phyloP scores from a whole-genome alignment of 2,113 vertebrate species.

The Cynocephalus volans region DNA sequence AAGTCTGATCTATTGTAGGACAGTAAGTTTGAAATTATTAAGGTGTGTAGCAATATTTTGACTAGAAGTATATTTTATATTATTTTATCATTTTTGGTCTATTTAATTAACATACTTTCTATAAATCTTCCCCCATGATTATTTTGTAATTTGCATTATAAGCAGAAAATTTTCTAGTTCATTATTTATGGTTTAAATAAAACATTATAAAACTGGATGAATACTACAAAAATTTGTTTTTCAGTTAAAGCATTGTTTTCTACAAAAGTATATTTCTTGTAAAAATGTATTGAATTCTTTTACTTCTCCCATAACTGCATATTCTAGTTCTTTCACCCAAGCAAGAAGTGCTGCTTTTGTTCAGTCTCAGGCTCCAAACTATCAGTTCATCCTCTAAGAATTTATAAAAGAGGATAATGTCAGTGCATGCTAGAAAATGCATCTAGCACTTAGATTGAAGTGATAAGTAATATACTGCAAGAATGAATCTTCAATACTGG shows the following conservation, averaged over 20 bases:
- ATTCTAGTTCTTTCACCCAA: neutral
- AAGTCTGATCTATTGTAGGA: neutral
- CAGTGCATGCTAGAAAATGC: neutral
- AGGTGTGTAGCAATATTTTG: neutral
- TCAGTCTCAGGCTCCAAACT: slow-evolving; percentile 3
- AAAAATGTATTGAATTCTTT: neutral
- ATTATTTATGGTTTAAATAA: neutral
- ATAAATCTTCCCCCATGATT: neutral
- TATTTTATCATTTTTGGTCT: neutral
- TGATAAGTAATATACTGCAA: neutral
- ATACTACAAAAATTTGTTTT: neutral
- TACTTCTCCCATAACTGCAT: no score
- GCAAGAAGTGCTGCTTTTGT: neutral
- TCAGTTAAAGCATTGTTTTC: neutral
- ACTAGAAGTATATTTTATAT: neutral
- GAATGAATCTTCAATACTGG: slow-evolving; percentile 22
- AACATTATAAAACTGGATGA: neutral
- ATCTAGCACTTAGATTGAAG: slow-evolving; percentile 43
- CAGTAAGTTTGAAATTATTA: neutral
- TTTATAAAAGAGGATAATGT: slow-evolving; percentile 32
- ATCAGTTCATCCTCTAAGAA: neutral
- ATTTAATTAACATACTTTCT: neutral
- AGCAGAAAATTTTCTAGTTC: neutral
- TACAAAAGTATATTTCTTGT: neutral
- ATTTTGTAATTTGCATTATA: neutral